Base-by-base conservation (phyloP, 2,797 vertebrate species). In the Linurgus olivaceus region DNA sequence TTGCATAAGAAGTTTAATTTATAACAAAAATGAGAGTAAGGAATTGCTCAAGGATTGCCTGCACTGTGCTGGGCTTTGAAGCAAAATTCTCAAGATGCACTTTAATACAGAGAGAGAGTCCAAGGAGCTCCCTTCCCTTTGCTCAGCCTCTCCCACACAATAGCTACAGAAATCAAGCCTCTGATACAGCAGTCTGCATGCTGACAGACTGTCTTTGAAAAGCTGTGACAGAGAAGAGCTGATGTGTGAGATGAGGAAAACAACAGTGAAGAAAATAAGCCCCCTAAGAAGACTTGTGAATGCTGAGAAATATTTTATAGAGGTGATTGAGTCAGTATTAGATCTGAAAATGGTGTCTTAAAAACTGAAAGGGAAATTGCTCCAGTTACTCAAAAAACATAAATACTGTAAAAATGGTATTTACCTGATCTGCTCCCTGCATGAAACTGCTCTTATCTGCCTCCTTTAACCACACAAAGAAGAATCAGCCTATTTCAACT, bases 281-380 rank as follows among this genome's bases (percentile, higher is more conserved):
- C 62, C 61, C 59, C 88, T 89, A 14, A 67, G 67, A 77, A 45
- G 57, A 77, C 40, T 91, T 68, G 33, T 59, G 54, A 90, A 80
- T 62, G 54, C 68, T 75, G 75, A 58, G 77, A 86, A 88, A 40
- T 58, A 65, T 93, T 94, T 91, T 63, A 61, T 35, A 72, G 65
- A 52, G 24, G 37, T 80, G 76, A 48, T 35, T 75, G 61, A 73
- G 70, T 55, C 68, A 61, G 57, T 45, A 74, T 83, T 71, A 92
- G 26, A 88, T 51, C 44, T 55, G 35, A 83, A 83, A 88, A 75
- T 52, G 54, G 73, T 80, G 90, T 68, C 58, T 80, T 91, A 80
- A 91, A 94, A 93, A 62, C 29, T 16, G 37, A 95, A 83, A 94
- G 10, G 12, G 37, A 95, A 92, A 94, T 94, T 88, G 68, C 16